Base-by-base conservation (phyloP, 2,113 vertebrate genomes). In the Gallinago media region DNA sequence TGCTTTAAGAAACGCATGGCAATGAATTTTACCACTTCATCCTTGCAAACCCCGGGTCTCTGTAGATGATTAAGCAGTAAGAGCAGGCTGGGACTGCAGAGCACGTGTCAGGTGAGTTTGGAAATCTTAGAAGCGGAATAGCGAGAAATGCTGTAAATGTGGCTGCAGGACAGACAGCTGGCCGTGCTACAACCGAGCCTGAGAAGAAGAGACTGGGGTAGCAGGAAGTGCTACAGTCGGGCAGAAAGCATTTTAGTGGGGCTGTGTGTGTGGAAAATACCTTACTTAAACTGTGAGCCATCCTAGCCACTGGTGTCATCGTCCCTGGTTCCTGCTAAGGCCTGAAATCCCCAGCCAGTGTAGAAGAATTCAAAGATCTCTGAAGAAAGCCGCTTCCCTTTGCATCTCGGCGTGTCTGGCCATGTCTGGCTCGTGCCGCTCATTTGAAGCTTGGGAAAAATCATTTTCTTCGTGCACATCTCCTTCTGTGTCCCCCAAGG, bases 401-500 rank as follows among this genome's bases (percentile, higher is more conserved):
- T 54, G 42, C 42, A 46, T 40, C 40, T 71, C 8, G 36, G 82
- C 78, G 32, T 27, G 63, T 62, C 92, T 80, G 72, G 46, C 82
- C 23, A 2, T 32, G 79, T 58, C 93, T 80, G 14, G 65, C 73
- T 95, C 68, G 27, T 31, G 46, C 85, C 88, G 61, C 92, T 93
- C 68, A 92, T 95, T 77, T 86, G 75, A 88, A 92, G 92, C 72
- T 84, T 77, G 73, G 65, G 88, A 52, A 90, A 76, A 95, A 59
- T 88, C 9, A 71, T 95, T 92, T 94, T 92, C 63, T 74, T 74
- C 65, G 82, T 77, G 63, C 65, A 4, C 70, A 38, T 88, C 89
- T 96, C 88, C 68, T 61, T 58, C 75, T 95, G 94, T 85, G 92
- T 88, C 92, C 85, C 49, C 84, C 31, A 54, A 62, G 92, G 88